phyloP scores from a whole-genome alignment of 1,140 invertebrate species.

The Protaetia brevitarsis region DNA sequence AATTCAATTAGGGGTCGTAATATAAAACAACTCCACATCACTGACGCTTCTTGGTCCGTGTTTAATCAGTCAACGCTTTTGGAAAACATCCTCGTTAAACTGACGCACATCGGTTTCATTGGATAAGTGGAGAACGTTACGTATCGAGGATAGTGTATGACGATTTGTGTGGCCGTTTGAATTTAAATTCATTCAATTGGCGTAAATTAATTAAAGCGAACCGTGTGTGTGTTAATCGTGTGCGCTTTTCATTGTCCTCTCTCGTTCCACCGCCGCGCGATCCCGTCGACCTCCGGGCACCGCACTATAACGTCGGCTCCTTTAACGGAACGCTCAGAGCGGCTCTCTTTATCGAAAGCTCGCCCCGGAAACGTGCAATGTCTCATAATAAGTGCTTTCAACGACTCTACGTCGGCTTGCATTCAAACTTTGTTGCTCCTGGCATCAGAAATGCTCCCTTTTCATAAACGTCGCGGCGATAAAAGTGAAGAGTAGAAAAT shows the following conservation, averaged over 20 bases:
- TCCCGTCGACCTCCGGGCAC: background rate
- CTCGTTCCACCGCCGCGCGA: background rate
- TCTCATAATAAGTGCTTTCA: conserved; percentile 12
- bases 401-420: background rate
- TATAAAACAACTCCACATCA: no score
- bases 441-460: background rate
- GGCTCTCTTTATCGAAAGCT: background rate
- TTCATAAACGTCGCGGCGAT: conserved; percentile 10
- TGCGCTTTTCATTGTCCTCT: background rate
- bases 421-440: background rate
- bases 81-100: no score
- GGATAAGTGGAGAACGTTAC: background rate
- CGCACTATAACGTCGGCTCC: background rate
- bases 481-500: conserved; percentile 5
- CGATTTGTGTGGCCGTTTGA: background rate
- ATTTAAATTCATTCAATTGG: conserved; percentile 1
- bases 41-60: no score
- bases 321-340: background rate
- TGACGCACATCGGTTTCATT: no score
- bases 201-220: background rate
- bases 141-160: background rate
- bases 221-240: background rate
- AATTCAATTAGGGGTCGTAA: no score
- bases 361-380: background rate
- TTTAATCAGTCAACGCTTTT: no score